Evolutionary conservation across 2,888 invertebrate genomes (phyloP).

Genomic region (Drosophila neonasuta): DNA sequence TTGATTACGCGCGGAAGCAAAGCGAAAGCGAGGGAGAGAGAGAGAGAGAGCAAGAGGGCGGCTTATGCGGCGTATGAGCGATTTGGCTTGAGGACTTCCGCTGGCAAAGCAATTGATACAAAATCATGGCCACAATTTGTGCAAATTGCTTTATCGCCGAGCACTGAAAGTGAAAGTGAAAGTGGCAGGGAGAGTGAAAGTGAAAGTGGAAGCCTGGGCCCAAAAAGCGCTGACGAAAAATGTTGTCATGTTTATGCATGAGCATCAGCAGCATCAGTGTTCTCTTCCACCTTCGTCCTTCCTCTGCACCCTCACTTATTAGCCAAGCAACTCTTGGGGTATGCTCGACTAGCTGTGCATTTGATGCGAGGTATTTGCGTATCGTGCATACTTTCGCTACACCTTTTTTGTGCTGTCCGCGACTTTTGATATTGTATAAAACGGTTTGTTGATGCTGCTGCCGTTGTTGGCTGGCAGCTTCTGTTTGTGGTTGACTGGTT

Average conservation of each 20-base stretch:
- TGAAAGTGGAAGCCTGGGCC: not conserved
- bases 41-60: not conserved
- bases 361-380: not conserved
- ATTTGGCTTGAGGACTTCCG: constrained; percentile 46
- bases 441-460: not conserved
- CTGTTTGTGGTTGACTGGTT: constrained; percentile 3
- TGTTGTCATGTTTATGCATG: constrained; percentile 57
- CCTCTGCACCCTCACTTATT: not conserved
- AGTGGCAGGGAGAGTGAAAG: too few species aligned
- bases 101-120: constrained; percentile 67
- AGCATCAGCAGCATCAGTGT: constrained; percentile 1
- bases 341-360: not conserved
- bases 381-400: not conserved
- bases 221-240: constrained; percentile 50
- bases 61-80: constrained; percentile 59
- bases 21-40: not conserved
- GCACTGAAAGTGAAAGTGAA: not conserved
- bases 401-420: constrained; percentile 13
- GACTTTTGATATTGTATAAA: constrained; percentile 37
- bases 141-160: constrained; percentile 64
- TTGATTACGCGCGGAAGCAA: constrained; percentile 49
- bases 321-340: not conserved
- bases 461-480: constrained; percentile 13
- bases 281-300: not conserved
- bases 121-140: constrained; percentile 71